Evolutionary conservation across 2,888 invertebrate species (phyloP).

Genomic region (Rhamnusium bicolor): DNA sequence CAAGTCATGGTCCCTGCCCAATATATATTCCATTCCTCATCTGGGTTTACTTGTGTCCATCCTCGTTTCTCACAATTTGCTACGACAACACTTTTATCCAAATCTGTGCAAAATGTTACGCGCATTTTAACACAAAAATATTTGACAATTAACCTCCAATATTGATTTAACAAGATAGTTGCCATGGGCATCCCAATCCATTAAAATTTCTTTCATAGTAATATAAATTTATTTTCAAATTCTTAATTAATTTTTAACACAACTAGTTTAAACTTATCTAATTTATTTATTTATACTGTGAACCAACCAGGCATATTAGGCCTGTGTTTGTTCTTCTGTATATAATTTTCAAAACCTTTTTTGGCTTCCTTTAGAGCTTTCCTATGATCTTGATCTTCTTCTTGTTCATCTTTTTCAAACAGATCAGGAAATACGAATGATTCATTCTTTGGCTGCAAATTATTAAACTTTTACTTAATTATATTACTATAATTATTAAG

Average conservation of each 20-base stretch:
- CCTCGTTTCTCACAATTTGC: conserved; percentile 94
- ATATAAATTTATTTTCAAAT: no score
- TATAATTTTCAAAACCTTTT: conserved; percentile 74
- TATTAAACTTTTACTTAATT: conserved; percentile 29
- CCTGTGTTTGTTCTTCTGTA: conserved; percentile 78
- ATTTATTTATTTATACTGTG: conserved; percentile 73
- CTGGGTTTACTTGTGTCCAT: conserved; percentile 89
- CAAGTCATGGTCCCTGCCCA: conserved; percentile 96
- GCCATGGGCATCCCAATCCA: conserved; percentile 25
- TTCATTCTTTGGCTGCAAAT: conserved; percentile 79
- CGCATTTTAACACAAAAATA: conserved; percentile 65
- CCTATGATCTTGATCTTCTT: conserved; percentile 75
- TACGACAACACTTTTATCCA: conserved; percentile 93
- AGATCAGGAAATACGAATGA: conserved; percentile 86
- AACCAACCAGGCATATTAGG: conserved; percentile 87
- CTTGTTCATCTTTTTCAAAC: conserved; percentile 72
- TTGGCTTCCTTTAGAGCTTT: conserved; percentile 78
- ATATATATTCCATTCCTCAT: conserved; percentile 97
- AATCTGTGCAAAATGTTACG: conserved; percentile 85
- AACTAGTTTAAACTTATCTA: neutral
- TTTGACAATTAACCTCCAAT: conserved; percentile 40
- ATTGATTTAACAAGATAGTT: conserved; percentile 45
- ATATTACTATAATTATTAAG: neutral
- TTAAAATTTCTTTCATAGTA: neutral
- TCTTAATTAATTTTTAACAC: no score